A percentile compares a stretch with the other conserved stretches of the same genome.
Evolutionary conservation across 2,888 invertebrate species (phyloP).

Genomic region (Pyrochroa serraticornis): DNA sequence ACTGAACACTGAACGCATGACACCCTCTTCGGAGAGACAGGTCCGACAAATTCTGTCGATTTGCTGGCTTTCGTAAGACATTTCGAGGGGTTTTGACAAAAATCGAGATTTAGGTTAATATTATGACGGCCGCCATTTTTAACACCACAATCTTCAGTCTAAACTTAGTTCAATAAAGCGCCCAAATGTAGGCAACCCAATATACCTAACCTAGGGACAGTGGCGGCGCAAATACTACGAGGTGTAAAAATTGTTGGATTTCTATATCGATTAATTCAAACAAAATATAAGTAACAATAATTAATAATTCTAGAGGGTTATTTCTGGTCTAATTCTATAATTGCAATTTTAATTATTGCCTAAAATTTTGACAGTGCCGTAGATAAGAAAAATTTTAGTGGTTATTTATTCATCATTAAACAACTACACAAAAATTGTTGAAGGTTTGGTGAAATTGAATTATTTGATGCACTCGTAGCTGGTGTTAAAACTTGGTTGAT

Average conservation of each 20-base stretch:
- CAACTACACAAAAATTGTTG: too few relatives aligned
- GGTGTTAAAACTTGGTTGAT: background rate
- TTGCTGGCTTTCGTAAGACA: slow-evolving; percentile 44
- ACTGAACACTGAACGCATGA: slow-evolving; percentile 52
- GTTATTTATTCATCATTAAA: too few relatives aligned
- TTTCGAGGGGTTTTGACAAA: slow-evolving; percentile 22
- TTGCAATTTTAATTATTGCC: too few relatives aligned
- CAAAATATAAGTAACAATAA: background rate
- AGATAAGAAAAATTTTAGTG: too few relatives aligned
- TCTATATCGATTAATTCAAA: background rate
- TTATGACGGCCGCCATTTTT: slow-evolving; percentile 14
- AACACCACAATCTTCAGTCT: slow-evolving; percentile 2
- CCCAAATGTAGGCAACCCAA: background rate
- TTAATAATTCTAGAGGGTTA: too few relatives aligned
- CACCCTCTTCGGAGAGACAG: slow-evolving; percentile 51
- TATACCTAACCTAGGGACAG: too few relatives aligned
- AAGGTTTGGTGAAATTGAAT: background rate
- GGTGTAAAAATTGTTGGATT: too few relatives aligned
- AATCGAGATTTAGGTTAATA: slow-evolving; percentile 14
- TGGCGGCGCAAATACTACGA: too few relatives aligned
- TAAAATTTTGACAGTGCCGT: too few relatives aligned
- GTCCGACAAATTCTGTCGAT: slow-evolving; percentile 55
- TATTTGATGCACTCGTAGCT: slow-evolving; percentile 3
- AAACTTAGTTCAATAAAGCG: background rate
- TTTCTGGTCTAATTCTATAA: too few relatives aligned